Evolutionary conservation across 2,113 vertebrate species (phyloP), one percentile per base, ranked within the genome.

Genomic region (Apodemus speciosus): DNA sequence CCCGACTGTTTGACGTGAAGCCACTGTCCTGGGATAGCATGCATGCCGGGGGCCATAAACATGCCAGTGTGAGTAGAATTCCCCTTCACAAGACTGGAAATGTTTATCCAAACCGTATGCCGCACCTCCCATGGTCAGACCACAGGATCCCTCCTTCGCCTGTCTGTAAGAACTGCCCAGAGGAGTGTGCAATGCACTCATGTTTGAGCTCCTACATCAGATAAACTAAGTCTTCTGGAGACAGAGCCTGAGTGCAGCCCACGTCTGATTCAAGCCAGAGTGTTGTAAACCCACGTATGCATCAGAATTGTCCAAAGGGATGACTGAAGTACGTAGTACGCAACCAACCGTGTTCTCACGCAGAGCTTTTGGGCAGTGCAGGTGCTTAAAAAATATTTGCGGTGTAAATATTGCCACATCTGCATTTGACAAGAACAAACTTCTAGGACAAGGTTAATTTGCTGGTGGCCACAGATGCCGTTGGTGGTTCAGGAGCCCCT

Each of bases 321-420:
- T 66, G 86, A 46, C 49, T 62, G 49, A 90, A 81, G 32, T 46
- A 51, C 40, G 21, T n/a, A n/a, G n/a, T n/a, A n/a, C n/a, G n/a
- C n/a, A n/a, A n/a, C n/a, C 69, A 66, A 46, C 18, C 43, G 38
- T 0, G n/a, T 35, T 35, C 86, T 72, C 56, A 62, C 40, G 56
- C 7, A 38, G 18, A 56, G 35, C 20, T 68, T 80, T 73, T 80
- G 27, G 38, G 9, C n/a, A 40, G 66, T n/a, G 38, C 23, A 92
- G 43, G 58, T 75, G 51, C 69, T 92, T 56, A 71, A 64, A 77
- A 94, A 91, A 94, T 86, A 85, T 92, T 90, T 94, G 72, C 69
- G 79, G 30, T 86, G 83, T 85, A 56, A 81, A 85, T 16, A 75
- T 49, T 68, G 64, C 69, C 49, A 87, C 56, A 73, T 84, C 60